These are phyloP conservation scores for Xanthostigma xanthostigma DNA, from an alignment of 2,888 invertebrate genomes.

Conservation along the genomic window DNA sequence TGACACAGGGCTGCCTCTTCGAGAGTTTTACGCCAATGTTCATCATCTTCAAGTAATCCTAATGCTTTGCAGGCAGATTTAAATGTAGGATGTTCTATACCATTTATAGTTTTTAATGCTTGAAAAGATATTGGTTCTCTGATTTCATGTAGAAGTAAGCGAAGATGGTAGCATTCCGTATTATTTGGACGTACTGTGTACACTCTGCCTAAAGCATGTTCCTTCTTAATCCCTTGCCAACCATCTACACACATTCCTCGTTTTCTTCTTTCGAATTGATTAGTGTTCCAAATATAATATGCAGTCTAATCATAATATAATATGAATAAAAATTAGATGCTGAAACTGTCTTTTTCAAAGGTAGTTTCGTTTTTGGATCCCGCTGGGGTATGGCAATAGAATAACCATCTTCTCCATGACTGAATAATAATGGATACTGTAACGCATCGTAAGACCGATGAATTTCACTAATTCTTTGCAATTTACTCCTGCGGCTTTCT, in stretches of 20 bases:
- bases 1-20: slow-evolving; percentile 15
- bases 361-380: slow-evolving; percentile 7
- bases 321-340: slow-evolving; percentile 15
- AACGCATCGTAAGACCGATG: slow-evolving; percentile 17
- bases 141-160: no score
- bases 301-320: slow-evolving; percentile 13
- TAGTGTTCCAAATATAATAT: no score
- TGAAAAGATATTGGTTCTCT: no score
- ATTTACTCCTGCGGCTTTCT: background rate
- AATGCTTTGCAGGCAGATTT: slow-evolving; percentile 16
- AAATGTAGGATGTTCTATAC: no score
- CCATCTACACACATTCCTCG: no score
- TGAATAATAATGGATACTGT: slow-evolving; percentile 19
- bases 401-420: slow-evolving; percentile 14
- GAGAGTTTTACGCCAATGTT: slow-evolving; percentile 18
- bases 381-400: slow-evolving; percentile 7
- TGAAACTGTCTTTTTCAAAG: slow-evolving; percentile 7
- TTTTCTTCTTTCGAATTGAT: no score
- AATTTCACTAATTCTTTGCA: slow-evolving; percentile 9
- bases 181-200: no score
- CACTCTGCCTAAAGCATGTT: no score
- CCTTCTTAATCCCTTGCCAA: no score
- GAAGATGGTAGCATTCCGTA: no score
- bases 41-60: slow-evolving; percentile 21
- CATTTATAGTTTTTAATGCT: no score